Evolutionary conservation across 2,113 vertebrate species (phyloP), one percentile per base, ranked within the genome.

Genomic region (Paradoxurus hermaphroditus): DNA sequence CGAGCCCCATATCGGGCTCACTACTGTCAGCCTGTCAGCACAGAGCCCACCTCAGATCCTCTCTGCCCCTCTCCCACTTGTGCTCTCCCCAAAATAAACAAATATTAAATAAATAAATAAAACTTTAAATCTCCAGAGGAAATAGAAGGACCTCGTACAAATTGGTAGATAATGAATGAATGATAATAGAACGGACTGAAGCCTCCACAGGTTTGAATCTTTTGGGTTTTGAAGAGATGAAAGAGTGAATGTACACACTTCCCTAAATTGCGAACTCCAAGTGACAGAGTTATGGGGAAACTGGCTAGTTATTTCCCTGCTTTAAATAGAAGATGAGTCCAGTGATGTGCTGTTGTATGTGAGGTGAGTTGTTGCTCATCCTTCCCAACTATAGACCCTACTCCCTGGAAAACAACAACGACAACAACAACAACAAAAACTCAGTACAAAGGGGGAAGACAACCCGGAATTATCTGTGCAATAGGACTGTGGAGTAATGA

Each of bases 251-350:
- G 4, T 10, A 56, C 44, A 21, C 8, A 83, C 7, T 72, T 67
- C 41, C 53, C 39, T 93, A 86, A 67, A 59, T 14, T 68, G 8
- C 53, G n/a, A 75, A 51, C 25, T 19, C 73, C 83, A 68, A 13
- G 34, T 83, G 78, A 77, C 15, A 29, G 5, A 75, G 77, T 88
- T 93, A 16, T 44, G 85, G 21, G 3, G 41, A 49, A 86, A 84
- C 46, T 91, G 36, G 15, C 21, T 77, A 25, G 59, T 97, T 70
- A 36, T 73, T 79, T 85, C 41, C 21, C 10, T 27, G 62, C 34
- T 81, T 95, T 91, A 85, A 86, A 82, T 91, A 94, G 78, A 94
- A 94, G 56, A 88, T 46, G 39, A 85, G 65, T 84, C 73, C 44
- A 41, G 19, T 13, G 51, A 31, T 67, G 65, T 39, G 72, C 53